Base-by-base conservation (phyloP, 2,888 invertebrate species). In the Dorcus parallelipipedus region DNA sequence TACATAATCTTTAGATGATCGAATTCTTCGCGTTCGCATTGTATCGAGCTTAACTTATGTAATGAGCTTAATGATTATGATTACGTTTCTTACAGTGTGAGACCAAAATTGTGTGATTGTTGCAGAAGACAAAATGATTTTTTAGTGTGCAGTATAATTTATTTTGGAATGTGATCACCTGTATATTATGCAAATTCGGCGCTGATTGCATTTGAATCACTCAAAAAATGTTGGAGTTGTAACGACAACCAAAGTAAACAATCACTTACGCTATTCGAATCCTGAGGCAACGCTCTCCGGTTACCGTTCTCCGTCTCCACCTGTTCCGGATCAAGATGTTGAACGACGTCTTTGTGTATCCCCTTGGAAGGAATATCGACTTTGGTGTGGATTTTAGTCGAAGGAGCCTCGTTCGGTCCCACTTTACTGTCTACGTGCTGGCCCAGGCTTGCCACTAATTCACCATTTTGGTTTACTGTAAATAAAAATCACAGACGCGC, bases 281-380 rank as follows among this genome's bases (percentile, higher is more conserved):
- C 78, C 61, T 81, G 81, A 66, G 80, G 80, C 0, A 79, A 78
- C 3, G 81, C 78, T 47, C 83, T 76, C 58, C 83, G 76, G 65
- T 71, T 74, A 43, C 67, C 74, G 63, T 70, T 73, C 51, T 70
- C 70, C 5, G 72, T 69, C 4, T 69, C 67, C 4, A 70, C 68
- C 38, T 58, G 53, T 20, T 57, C 50, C 1, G 62, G 60, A 42
- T 65, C 61, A 10, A 70, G 56, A 33, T 82, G 80, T 60, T 83
- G 81, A 2, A 79, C 76, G 6, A 83, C 64, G 42, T 81, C 80
- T 45, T 79, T 79, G 67, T 86, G 86, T 9, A 86, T 80, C 5
- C 82, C 83, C 62, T 82, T 79, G 0, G 80, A 73, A 0, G 85
- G 85, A 43, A 85, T 79, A 57, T 86, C 84, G 9, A 85, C 73